Base-by-base conservation (phyloP, 2,797 vertebrate genomes). In the Enteromius mattozi region DNA sequence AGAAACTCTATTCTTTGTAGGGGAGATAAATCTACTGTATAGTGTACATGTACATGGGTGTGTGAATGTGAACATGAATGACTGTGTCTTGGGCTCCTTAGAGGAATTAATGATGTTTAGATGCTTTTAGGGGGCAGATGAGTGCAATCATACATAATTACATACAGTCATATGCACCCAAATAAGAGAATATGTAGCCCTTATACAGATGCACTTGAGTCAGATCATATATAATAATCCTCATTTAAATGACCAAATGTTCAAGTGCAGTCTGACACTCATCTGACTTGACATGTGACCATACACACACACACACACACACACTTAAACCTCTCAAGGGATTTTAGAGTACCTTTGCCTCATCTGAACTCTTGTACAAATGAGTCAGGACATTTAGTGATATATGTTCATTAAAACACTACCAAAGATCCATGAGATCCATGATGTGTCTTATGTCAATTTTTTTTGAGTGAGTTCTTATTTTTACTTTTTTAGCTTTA, bases 241-340 rank as follows among this genome's bases (percentile, higher is more conserved):
- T 87, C 87, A 88, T 91, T 91, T 89, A 91, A 90, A 91, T 88
- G 54, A 87, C 87, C 88, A 92, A 88, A 83, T 91, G 87, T 85
- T 83, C 84, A 87, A 87, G 88, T 82, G 63, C 78, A 65, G 89
- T 88, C 90, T 91, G 91, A 92, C 89, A 88, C 81, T 91, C 91
- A 94, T 93, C 85, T 17, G 86, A 88, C 76, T 88, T 90, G 93
- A 92, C 92, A 91, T 47, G 37, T 19, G 1, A 51, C n/a, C 72
- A 33, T 74, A 40, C 45, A 63, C 70, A 33, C 63, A 66, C 45
- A 33, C 74, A 19, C 72, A 77, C n/a, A 17, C 70, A 16, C 65
- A 69, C 35, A 61, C 68, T 61, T 42, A 49, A 51, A 33, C 21
- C 47, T 82, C 54, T 63, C 37, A 12, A 16, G 40, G 68, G 49